Conservation (phyloP, 2,888 invertebrate genomes). For the Dyspetes luteomarginatus region DNA sequence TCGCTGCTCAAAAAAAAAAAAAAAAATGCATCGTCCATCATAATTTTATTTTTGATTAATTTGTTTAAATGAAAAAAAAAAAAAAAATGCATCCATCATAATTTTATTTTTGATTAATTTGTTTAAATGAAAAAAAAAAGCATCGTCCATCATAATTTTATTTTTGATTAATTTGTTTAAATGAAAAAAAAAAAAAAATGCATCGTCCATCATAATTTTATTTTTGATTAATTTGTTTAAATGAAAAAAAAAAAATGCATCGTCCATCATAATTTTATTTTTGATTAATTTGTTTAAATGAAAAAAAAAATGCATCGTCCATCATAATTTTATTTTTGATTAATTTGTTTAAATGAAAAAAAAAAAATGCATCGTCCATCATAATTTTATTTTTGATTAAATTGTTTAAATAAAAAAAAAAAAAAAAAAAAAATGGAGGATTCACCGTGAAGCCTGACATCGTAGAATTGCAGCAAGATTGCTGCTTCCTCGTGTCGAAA, state of each 20-base stretch:
- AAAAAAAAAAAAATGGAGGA: not conserved
- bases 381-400: not conserved
- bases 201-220: too few species aligned
- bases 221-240: too few species aligned
- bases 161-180: not conserved
- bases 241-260: conserved; percentile 9
- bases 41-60: not conserved
- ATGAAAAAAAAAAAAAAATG: not conserved
- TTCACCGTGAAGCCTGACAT: conserved; percentile 80
- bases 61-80: conserved; percentile 3
- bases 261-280: not conserved
- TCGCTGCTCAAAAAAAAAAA: conserved; percentile 79
- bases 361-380: not conserved
- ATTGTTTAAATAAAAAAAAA: not conserved
- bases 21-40: not conserved
- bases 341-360: not conserved
- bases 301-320: not conserved
- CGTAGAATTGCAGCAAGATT: conserved; percentile 89
- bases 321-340: not conserved
- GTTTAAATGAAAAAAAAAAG: too few species aligned
- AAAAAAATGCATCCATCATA: too few species aligned
- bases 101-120: too few species aligned
- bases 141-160: not conserved
- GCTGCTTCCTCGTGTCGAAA: conserved; percentile 77
- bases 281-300: not conserved